Base-by-base conservation (phyloP, 2,888 invertebrate species). In the Eilema griseolum region DNA sequence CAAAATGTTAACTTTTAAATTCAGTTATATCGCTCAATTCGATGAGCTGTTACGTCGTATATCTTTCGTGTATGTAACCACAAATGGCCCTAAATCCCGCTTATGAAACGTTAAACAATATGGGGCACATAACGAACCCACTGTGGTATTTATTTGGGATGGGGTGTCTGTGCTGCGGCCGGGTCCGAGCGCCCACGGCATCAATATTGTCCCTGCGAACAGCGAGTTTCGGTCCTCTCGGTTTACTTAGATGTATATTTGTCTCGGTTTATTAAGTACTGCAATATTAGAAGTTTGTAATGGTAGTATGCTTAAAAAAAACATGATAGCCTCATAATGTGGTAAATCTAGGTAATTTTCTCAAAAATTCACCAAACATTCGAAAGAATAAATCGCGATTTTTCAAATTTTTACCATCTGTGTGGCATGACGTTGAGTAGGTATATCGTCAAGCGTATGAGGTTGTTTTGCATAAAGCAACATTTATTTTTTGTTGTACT, bases 161-260 rank as follows among this genome's bases (percentile, higher is more conserved):
- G 68, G 69, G 57, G 23, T 61, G 67, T 65, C 59, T 71, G 70
- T 64, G 67, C 69, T 85, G 84, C 77, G 85, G 84, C 79, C 62
- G 77, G 79, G 76, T 78, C 81, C 74, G 75, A 87, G 85, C 82
- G 89, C 88, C 88, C 82, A 78, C 76, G 88, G 88, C 89, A 86
- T 85, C 89, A 88, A 90, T 89, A 90, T 87, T 88, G 88, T 88
- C 88, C 85, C 83, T 83, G 83, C 81, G 11, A 23, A 26, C 52
- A 12, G 11, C 10, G 12, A 24, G 23, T 14, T 56, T 26, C 41
- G 52, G 24, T 20, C 20, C 52, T 26, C 20, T 28, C 52, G 7
- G 24, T 16, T 16, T 23, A 62, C 37, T 52, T 52, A n/a, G 52
- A 20, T 52, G 52, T 20, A 52, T n/a, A n/a, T 52, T 1, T 52